Base-by-base conservation (phyloP, 1,140 invertebrate genomes). In the Scaptomyza graminum region DNA sequence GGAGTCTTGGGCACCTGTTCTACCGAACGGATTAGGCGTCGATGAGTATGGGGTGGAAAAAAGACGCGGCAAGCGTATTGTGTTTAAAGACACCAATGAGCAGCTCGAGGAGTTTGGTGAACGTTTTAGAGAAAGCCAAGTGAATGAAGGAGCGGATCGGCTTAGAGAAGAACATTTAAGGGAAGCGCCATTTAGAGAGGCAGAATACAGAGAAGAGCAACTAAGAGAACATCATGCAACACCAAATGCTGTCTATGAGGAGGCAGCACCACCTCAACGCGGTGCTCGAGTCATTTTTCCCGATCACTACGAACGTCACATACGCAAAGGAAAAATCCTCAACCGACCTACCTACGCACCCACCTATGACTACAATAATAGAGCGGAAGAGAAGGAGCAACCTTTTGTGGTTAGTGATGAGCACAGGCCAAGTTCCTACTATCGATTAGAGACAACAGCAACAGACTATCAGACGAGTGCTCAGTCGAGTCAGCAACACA, bases 321-420 rank as follows among this genome's bases (percentile, higher is more conserved):
- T 90, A 50, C 78, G 90, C 9, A 68, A 62, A 5, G 85, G 90
- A 2, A 87, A 82, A 57, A 90, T 91, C 18, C 56, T 91, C 5
- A 90, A 81, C 18, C 56, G 74, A 31, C 90, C 90, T 5, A 82
- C 79, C 11, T 91, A 91, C 55, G 90, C 90, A 0, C 76, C 81
- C 59, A 80, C 60, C 56, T 90, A 80, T 37, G 77, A 77, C 1
- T 74, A 90, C 51, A 55, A 81, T 12, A 44, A 79, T 46, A 50
- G 4, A 15, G 59, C 44, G 0, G 63, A 76, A 2, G 13, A 28
- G 7, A 76, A 90, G 49, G 74, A 90, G 51, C 79, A 90, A 43
- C 76, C 72, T 0, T 56, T 90, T 12, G 79, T 90, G 8, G 60
- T 90, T 1, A 88, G 83, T 9, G 44, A 81, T 41, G 72, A 82